Base-by-base conservation (phyloP, 2,113 vertebrate species). In the Enhydra lutris region DNA sequence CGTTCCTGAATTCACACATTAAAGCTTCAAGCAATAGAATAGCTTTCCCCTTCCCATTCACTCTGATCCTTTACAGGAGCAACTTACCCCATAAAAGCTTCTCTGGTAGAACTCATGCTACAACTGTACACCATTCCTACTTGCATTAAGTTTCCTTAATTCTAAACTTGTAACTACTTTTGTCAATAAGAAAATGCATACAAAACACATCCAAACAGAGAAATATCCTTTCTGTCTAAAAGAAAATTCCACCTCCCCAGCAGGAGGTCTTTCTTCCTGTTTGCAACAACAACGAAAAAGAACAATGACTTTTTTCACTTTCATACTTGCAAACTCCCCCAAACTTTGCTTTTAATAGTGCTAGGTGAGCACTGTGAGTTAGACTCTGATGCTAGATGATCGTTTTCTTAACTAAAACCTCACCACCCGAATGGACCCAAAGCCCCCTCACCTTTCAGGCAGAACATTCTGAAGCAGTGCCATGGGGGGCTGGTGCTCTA, bases 371-470 rank as follows among this genome's bases (percentile, higher is more conserved):
- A 4, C 34, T 12, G 21, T 55, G 17, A 31, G 10, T 42, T 57
- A 23, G 42, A 14, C 2, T n/a, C 83, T 36, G 61, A 36, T 21
- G 39, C 42, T 81, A 1, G 45, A 2, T 8, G 85, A 2, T 13
- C 47, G 18, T 52, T 63, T 90, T 59, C 39, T 79, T 45, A 34
- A 61, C 5, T 14, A 17, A 4, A 55, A 29, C 7, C 7, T 15
- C 23, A 36, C 63, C 88, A 6, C 55, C 71, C 17, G 20, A n/a
- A 10, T 0, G 34, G 14, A 2, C 1, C 24, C 45, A 18, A 23
- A 82, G 13, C 65, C 94, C 93, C 96, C 98, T 99, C 99, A 99
- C 99, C 99, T 99, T 98, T 99, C 97, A 99, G 97, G 96, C 99
- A 99, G 98, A 99, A 99, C 99, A 99, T 99, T 81, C 21, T 95